Base-by-base conservation (phyloP, 2,797 vertebrate species). In the Lagocephalus sceleratus region DNA sequence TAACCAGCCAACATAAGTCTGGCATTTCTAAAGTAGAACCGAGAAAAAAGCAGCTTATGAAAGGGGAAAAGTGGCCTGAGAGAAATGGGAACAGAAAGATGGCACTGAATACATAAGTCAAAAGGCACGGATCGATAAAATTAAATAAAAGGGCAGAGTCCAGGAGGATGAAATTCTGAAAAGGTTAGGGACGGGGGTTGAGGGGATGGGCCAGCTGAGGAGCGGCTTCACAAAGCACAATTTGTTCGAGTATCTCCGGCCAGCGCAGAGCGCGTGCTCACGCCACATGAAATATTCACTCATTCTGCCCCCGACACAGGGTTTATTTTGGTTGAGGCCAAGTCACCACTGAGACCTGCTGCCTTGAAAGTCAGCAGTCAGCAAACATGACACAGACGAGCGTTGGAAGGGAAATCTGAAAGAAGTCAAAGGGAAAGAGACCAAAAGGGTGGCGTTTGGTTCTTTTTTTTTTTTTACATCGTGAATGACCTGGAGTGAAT, bases 251-350 rank as follows among this genome's bases (percentile, higher is more conserved):
- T 65, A 48, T 55, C 43, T 53, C 43, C 53, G 65, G 46, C 42
- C 67, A 38, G 41, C 68, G 60, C 65, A 62, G 57, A 44, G 64
- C 69, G 70, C 70, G 65, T 77, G 69, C 46, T 32, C 51, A 54
- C 66, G 63, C 68, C 72, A 49, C 69, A 88, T 88, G 58, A 89
- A 88, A 89, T 89, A 89, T 88, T 88, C 75, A 88, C 68, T 79
- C 63, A 68, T 76, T 82, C 85, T 78, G 79, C 71, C 76, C 75
- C 60, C 57, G 58, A 87, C 82, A 73, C 66, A 0, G 58, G 64
- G 79, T 79, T 86, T 83, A 85, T 85, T 85, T 88, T 83, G 0
- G 76, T 68, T 71, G 57, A 78, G 68, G 67, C 51, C 55, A 59
- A 75, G 63, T 40, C 74, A 78, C 74, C 44, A 5, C 63, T 45